phyloP scores from a whole-genome alignment of 2,113 vertebrate genomes.

The Ivindomyrus marchei region DNA sequence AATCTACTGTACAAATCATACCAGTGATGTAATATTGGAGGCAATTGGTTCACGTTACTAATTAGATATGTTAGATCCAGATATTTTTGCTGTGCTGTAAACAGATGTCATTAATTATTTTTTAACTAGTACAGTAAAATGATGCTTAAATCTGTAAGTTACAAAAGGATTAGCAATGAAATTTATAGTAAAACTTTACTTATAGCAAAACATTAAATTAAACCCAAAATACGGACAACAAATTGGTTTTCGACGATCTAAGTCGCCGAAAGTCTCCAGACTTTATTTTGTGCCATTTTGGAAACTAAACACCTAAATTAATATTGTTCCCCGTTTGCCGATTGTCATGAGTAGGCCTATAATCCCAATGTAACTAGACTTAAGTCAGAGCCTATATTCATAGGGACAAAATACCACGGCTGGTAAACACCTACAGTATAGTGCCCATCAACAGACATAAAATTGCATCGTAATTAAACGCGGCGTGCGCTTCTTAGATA shows the following conservation, averaged over 20 bases:
- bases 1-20: not conserved
- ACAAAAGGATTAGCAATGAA: not conserved
- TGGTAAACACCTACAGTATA: not conserved
- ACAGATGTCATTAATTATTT: not conserved
- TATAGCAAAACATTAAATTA: not conserved
- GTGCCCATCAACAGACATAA: not conserved
- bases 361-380: not conserved
- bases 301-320: not conserved
- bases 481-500: not conserved
- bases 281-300: not conserved
- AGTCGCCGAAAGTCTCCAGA: not conserved
- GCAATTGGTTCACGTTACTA: not conserved
- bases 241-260: not conserved
- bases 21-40: not conserved
- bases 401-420: not conserved
- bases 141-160: not conserved
- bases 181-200: not conserved
- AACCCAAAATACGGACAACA: not conserved
- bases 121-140: not conserved
- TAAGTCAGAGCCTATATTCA: not conserved
- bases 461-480: not conserved
- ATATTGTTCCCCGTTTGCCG: not conserved
- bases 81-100: not conserved
- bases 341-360: not conserved
- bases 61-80: not conserved